Percentiles rank a stretch among this genome's conserved stretches.
Conservation (phyloP, 2,888 invertebrate genomes). For the Cyrtodaria siliqua region DNA sequence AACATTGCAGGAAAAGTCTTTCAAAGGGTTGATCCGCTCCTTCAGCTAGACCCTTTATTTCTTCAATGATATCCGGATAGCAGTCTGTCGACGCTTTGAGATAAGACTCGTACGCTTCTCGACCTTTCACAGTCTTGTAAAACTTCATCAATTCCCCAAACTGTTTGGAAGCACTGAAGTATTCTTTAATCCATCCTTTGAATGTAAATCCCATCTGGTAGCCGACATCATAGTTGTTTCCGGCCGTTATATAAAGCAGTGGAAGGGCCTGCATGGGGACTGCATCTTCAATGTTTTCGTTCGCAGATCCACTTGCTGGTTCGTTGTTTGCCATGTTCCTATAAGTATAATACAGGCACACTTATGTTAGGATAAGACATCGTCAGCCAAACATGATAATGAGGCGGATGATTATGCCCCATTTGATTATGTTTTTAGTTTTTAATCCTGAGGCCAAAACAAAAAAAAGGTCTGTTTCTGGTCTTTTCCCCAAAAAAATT, state of each 20-base stretch:
- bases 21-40: slow-evolving; percentile 16
- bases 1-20: slow-evolving; percentile 22
- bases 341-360: too few species aligned
- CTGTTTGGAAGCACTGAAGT: slow-evolving; percentile 7
- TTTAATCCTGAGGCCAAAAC: too few species aligned
- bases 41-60: slow-evolving; percentile 37
- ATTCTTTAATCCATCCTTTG: slow-evolving; percentile 31
- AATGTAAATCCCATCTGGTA: slow-evolving; percentile 23
- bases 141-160: slow-evolving; percentile 2
- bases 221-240: slow-evolving; percentile 29
- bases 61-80: slow-evolving; percentile 28
- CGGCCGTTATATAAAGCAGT: slow-evolving; percentile 19
- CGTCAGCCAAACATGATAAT: too few species aligned
- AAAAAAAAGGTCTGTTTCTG: too few species aligned
- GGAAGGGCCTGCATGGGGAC: slow-evolving; percentile 15
- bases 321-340: too few species aligned
- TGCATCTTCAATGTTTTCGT: too few species aligned
- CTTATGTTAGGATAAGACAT: too few species aligned
- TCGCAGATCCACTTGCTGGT: too few species aligned
- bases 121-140: slow-evolving; percentile 6
- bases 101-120: slow-evolving; percentile 6
- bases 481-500: too few species aligned
- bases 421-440: too few species aligned
- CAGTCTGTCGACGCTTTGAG: slow-evolving; percentile 6
- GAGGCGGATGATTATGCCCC: too few species aligned